phyloP scores from a whole-genome alignment of 2,797 vertebrate genomes.

The Australoheros facetus region DNA sequence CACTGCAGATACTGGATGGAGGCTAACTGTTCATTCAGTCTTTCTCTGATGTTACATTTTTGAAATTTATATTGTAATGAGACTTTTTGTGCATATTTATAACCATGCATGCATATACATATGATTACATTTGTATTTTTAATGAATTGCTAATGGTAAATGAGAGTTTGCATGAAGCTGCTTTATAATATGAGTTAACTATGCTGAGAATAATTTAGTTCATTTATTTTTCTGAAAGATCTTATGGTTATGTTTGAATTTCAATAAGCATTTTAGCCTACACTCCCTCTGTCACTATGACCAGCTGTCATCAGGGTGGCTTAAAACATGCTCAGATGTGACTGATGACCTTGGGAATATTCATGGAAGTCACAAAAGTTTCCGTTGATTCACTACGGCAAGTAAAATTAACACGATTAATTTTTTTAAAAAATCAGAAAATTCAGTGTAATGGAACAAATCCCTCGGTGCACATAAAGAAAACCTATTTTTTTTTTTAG shows the following conservation, averaged over 20 bases:
- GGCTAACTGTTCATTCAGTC: slow-evolving; percentile 15
- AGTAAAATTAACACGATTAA: slow-evolving; percentile 1
- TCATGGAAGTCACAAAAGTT: slow-evolving; percentile 11
- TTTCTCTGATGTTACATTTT: slow-evolving; percentile 13
- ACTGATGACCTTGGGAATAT: slow-evolving; percentile 30
- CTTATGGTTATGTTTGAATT: slow-evolving; percentile 18
- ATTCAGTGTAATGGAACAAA: slow-evolving; percentile 13
- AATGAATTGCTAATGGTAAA: background rate
- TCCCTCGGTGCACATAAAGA: slow-evolving; percentile 6
- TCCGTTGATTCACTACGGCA: slow-evolving; percentile 5
- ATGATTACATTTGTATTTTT: background rate
- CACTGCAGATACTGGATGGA: slow-evolving; percentile 50
- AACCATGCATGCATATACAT: background rate
- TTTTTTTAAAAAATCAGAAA: background rate
- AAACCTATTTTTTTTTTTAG: background rate
- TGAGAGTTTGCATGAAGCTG: background rate
- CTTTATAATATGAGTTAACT: slow-evolving; percentile 10
- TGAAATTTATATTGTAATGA: background rate
- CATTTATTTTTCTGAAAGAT: slow-evolving; percentile 31
- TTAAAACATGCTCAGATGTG: slow-evolving; percentile 24
- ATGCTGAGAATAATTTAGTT: slow-evolving; percentile 12
- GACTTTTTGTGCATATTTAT: background rate
- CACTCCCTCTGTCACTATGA: slow-evolving; percentile 2
- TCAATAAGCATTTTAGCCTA: slow-evolving; percentile 19
- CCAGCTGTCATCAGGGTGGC: background rate